Evolutionary conservation across 2,797 vertebrate species (phyloP).

Genomic region (Tachyglossus aculeatus): DNA sequence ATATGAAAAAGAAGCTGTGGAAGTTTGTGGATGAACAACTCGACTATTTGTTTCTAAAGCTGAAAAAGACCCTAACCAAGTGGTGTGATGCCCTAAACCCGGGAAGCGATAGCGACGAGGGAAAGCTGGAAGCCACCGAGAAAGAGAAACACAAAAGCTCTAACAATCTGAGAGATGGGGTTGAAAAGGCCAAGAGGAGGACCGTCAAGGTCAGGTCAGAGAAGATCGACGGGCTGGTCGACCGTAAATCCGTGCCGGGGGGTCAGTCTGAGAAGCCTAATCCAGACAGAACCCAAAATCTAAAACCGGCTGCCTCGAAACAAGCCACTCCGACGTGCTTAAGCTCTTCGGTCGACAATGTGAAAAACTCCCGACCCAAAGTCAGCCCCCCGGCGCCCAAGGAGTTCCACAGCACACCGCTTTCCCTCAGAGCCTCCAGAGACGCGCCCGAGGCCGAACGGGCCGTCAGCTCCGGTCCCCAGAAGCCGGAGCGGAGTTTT

Average conservation of each 20-base stretch:
- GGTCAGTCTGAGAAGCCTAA: conserved; percentile 53
- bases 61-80: conserved; percentile 76
- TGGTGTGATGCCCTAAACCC: conserved; percentile 70
- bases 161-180: conserved; percentile 44
- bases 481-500: conserved; percentile 82
- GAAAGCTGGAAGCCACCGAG: conserved; percentile 48
- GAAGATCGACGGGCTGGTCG: conserved; percentile 51
- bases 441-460: conserved; percentile 54
- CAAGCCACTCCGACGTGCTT: conserved; percentile 49
- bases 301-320: conserved; percentile 44
- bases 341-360: conserved; percentile 60
- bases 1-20: conserved; percentile 95
- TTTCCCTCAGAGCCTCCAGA: conserved; percentile 37
- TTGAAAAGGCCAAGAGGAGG: conserved; percentile 57
- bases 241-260: conserved; percentile 37
- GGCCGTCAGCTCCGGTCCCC: conserved; percentile 53
- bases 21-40: conserved; percentile 93
- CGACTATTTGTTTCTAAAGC: conserved; percentile 88
- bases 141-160: conserved; percentile 56
- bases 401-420: conserved; percentile 17
- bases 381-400: conserved; percentile 49
- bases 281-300: conserved; percentile 52
- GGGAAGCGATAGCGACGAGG: conserved; percentile 58
- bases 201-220: conserved; percentile 41
- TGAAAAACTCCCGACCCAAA: conserved; percentile 55